Evolutionary conservation across 2,797 vertebrate species (phyloP), one percentile per base, ranked within the genome.

Genomic region (Uromys caudimaculatus): DNA sequence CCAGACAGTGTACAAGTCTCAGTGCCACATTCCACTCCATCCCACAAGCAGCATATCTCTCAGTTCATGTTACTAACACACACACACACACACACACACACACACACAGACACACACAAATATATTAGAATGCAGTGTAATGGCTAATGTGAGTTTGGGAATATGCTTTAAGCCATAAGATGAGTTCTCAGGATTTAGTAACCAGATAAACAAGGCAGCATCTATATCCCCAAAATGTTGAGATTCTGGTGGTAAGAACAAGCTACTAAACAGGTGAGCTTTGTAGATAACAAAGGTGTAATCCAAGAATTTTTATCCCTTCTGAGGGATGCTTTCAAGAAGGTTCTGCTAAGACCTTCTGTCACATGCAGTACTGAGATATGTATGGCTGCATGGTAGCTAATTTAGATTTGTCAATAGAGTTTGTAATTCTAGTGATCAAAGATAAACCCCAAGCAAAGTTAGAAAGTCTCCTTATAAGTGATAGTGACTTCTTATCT

Each of bases 381-480:
- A 5, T 9, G 23, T 0, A 10, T 14, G 0, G 4, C 64, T 7
- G 6, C n/a, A 10, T 38, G 13, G 16, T 69, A 23, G 84, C 56
- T 38, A 56, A 85, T 75, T 50, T 58, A 47, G 35, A 13, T n/a
- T 32, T 92, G 82, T 23, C 13, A 38, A 38, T 77, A 41, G 12
- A 27, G 14, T 85, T 92, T 81, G 60, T 8, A 94, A 41, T 50
- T 41, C 10, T 32, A 56, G 32, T 3, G 38, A 95, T 81, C n/a
- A 77, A 14, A 83, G 41, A 71, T 10, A 90, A 93, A 11, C 64
- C 27, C 32, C 44, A 92, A 71, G 23, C n/a, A 69, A 82, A 90
- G 35, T 8, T 35, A 71, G 11, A 44, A 89, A 41, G 12, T 58
- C 71, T 73, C 73, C 89, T 58, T 75, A 60, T 54, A 56, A 93